Percentiles rank a stretch among this genome's conserved stretches.
Conservation (phyloP, 2,797 vertebrate genomes). For the Pelodytes ibericus region DNA sequence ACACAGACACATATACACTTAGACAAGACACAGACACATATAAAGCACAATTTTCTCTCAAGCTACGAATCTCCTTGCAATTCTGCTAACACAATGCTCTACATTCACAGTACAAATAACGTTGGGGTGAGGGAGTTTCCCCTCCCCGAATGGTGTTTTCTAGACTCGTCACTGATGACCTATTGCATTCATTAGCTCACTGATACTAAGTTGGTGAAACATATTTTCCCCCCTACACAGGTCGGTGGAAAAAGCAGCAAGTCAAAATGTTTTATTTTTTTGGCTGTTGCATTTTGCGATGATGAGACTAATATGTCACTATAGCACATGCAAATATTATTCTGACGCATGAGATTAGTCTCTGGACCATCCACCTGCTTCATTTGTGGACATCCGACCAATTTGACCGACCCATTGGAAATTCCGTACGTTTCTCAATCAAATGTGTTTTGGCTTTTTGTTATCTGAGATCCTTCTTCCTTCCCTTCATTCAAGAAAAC, state of each 20-base stretch:
- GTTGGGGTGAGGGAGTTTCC: too few relatives aligned
- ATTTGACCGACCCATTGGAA: conserved; percentile 13
- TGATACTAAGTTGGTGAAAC: conserved; percentile 12
- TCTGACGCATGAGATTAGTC: conserved; percentile 44
- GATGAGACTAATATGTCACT: conserved; percentile 22
- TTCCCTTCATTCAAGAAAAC: conserved; percentile 64
- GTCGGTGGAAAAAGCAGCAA: conserved; percentile 2
- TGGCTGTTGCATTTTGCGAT: conserved; percentile 34
- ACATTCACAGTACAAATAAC: too few relatives aligned
- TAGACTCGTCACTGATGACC: neutral
- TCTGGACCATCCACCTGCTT: conserved; percentile 34
- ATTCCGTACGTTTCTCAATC: neutral
- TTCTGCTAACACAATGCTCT: too few relatives aligned
- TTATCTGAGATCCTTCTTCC: conserved; percentile 33
- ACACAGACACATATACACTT: too few relatives aligned
- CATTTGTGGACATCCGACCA: neutral
- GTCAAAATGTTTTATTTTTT: too few relatives aligned
- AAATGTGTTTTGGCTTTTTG: neutral
- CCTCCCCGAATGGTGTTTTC: too few relatives aligned
- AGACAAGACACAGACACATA: too few relatives aligned
- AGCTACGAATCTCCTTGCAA: too few relatives aligned
- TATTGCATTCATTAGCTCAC: conserved; percentile 14
- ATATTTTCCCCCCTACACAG: conserved; percentile 14
- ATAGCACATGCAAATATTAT: conserved; percentile 41
- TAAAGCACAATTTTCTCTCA: too few relatives aligned